Evolutionary conservation across 2,797 vertebrate genomes (phyloP).

Genomic region (Heteromormyrus szaboi): DNA sequence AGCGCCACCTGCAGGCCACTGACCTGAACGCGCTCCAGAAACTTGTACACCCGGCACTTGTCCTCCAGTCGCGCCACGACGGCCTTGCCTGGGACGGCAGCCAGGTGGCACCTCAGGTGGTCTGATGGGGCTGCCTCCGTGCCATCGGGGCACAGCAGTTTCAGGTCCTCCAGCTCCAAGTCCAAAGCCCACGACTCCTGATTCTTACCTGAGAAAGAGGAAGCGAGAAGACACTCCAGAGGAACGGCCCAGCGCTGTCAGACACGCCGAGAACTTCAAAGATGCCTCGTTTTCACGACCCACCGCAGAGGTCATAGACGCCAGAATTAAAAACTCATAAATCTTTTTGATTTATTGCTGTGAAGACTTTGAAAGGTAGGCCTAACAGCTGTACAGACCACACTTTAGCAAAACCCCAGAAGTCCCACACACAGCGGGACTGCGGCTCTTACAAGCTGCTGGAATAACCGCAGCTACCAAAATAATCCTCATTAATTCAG

Average conservation of each 20-base stretch:
- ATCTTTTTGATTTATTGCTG: not conserved
- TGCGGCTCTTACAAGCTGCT: slow-evolving; percentile 35
- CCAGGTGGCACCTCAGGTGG: slow-evolving; percentile 60
- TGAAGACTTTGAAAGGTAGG: not conserved
- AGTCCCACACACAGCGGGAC: not conserved
- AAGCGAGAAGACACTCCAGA: not conserved
- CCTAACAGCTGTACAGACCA: not conserved
- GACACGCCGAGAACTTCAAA: not conserved
- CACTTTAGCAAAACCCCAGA: not conserved
- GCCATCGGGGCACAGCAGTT: slow-evolving; percentile 70
- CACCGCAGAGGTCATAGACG: not conserved
- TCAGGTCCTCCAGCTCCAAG: slow-evolving; percentile 70
- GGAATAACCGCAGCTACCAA: slow-evolving; percentile 44
- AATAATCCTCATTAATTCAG: slow-evolving; percentile 60
- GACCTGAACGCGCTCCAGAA: slow-evolving; percentile 69
- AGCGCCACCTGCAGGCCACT: slow-evolving; percentile 19
- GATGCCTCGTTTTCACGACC: not conserved
- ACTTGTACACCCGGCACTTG: slow-evolving; percentile 71
- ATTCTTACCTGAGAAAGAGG: slow-evolving; percentile 55
- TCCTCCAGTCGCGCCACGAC: slow-evolving; percentile 67
- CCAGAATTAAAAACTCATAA: not conserved
- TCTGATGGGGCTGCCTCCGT: slow-evolving; percentile 53
- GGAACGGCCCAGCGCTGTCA: not conserved
- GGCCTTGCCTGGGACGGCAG: slow-evolving; percentile 62
- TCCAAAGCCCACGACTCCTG: slow-evolving; percentile 73